phyloP scores from a whole-genome alignment of 2,888 invertebrate species.

The Cephonodes hylas region DNA sequence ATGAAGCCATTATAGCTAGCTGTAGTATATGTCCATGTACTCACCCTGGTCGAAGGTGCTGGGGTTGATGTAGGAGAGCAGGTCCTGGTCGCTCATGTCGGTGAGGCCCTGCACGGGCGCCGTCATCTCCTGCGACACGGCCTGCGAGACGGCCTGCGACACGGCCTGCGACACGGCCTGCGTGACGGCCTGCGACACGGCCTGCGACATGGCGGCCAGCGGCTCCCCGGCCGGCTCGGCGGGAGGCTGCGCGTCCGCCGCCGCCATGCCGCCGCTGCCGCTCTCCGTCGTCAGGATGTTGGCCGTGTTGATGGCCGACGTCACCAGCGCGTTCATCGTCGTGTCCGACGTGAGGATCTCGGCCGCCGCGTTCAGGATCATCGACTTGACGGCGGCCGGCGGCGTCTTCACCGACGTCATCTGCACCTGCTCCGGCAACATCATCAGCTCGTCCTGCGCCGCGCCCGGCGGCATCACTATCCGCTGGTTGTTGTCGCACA shows the following conservation, averaged over 20 bases:
- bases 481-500: constrained; percentile 55
- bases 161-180: constrained; percentile 75
- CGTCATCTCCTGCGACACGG: constrained; percentile 76
- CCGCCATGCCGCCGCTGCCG: constrained; percentile 36
- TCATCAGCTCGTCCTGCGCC: constrained; percentile 61
- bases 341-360: constrained; percentile 85
- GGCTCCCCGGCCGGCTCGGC: constrained; percentile 62
- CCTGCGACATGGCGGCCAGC: constrained; percentile 73
- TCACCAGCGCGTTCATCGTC: constrained; percentile 80
- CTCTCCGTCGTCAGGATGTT: constrained; percentile 68
- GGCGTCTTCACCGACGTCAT: constrained; percentile 75
- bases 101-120: constrained; percentile 87
- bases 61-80: constrained; percentile 93
- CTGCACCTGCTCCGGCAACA: constrained; percentile 64
- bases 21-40: constrained; percentile 61
- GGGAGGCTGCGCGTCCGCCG: constrained; percentile 50
- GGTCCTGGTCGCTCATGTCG: constrained; percentile 92
- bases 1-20: constrained; percentile 32
- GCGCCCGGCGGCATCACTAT: constrained; percentile 43
- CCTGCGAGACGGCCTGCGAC: constrained; percentile 73
- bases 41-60: constrained; percentile 93
- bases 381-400: constrained; percentile 85
- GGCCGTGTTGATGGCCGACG: constrained; percentile 76
- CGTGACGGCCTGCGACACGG: constrained; percentile 75
- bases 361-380: constrained; percentile 87